Evolutionary conservation across 2,113 vertebrate genomes (phyloP).

Genomic region (Silurus glanis): DNA sequence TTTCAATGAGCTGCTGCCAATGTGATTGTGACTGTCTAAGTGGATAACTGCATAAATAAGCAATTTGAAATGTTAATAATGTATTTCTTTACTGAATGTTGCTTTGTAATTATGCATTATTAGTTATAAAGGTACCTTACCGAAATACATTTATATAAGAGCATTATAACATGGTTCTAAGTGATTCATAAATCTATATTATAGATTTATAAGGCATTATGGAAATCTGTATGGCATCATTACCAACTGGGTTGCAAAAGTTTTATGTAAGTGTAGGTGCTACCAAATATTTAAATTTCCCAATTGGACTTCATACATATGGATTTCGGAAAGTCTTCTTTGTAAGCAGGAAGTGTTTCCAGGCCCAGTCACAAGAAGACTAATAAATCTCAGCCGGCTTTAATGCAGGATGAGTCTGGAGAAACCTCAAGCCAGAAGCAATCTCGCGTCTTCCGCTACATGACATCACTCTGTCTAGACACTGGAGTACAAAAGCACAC

Average conservation of each 20-base stretch:
- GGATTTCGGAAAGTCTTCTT: not conserved
- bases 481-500: constrained; percentile 57
- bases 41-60: not conserved
- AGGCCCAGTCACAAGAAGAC: constrained; percentile 26
- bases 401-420: constrained; percentile 35
- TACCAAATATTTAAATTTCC: not conserved
- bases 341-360: not conserved
- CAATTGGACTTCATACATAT: not conserved
- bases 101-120: not conserved
- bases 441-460: constrained; percentile 43
- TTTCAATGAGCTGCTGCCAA: not conserved
- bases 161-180: not conserved
- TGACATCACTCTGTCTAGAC: constrained; percentile 68
- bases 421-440: constrained; percentile 42
- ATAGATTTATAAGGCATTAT: not conserved
- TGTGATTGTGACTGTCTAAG: not conserved
- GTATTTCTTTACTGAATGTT: not conserved
- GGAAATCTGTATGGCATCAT: not conserved
- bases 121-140: not conserved
- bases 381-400: constrained; percentile 38
- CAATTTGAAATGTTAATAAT: not conserved
- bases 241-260: not conserved
- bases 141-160: too few species aligned
- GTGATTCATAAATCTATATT: not conserved
- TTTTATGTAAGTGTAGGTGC: not conserved